These are phyloP conservation scores for Oxygymnocypris stewartii DNA, from an alignment of 2,113 vertebrate species.

Conservation along the genomic window DNA sequence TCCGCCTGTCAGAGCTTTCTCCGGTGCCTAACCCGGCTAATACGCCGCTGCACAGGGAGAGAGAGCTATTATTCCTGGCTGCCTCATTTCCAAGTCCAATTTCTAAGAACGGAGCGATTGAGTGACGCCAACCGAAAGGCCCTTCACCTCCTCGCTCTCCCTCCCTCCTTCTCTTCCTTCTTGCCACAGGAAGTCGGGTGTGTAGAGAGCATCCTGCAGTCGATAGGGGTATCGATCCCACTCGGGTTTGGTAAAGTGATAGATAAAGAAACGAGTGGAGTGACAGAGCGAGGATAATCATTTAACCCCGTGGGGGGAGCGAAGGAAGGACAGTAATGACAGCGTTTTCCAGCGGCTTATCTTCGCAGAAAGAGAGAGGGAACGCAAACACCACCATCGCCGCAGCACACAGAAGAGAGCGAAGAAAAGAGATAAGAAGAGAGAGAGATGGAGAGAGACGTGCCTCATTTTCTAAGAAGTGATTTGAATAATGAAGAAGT, in stretches of 20 bases:
- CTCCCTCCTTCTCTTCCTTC: conserved; percentile 20
- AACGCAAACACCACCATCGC: background rate
- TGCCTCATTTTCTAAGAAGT: conserved; percentile 37
- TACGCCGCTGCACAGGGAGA: background rate
- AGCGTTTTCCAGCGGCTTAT: conserved; percentile 21
- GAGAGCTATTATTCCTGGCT: conserved; percentile 35
- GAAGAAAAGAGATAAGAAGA: conserved; percentile 27
- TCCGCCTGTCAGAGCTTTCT: conserved; percentile 2
- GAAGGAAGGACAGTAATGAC: conserved; percentile 35
- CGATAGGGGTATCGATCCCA: conserved; percentile 51
- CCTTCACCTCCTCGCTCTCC: background rate
- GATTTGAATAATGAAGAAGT: conserved; percentile 44
- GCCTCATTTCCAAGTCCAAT: conserved; percentile 47
- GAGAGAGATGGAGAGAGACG: conserved; percentile 25
- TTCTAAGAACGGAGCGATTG: conserved; percentile 27
- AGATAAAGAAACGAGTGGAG: conserved; percentile 57
- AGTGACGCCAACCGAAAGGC: conserved; percentile 27
- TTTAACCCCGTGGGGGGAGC: conserved; percentile 42
- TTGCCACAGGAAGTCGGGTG: conserved; percentile 45
- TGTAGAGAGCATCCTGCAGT: conserved; percentile 50
- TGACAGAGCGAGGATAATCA: conserved; percentile 50
- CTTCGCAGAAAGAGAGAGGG: conserved; percentile 20
- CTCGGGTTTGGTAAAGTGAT: conserved; percentile 47
- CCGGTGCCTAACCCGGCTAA: background rate
- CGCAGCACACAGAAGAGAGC: background rate